Evolutionary conservation across 2,888 invertebrate genomes (phyloP).

Genomic region (Campoplex nolae): DNA sequence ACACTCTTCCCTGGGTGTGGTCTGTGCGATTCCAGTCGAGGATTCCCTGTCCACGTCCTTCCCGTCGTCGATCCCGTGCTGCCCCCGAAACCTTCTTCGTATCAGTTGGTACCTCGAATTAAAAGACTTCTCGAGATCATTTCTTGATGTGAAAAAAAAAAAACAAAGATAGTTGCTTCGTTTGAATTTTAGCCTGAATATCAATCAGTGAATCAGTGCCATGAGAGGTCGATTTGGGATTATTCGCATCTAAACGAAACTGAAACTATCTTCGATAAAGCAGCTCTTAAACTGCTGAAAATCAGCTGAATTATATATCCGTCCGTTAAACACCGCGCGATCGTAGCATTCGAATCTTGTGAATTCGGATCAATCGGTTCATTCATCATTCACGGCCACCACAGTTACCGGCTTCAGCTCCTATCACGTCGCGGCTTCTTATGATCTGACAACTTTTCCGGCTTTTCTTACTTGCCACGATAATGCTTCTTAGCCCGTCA

Average conservation of each 20-base stretch:
- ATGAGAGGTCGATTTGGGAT: not conserved
- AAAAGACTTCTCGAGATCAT: not conserved
- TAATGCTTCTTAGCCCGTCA: slow-evolving; percentile 17
- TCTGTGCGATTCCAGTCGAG: slow-evolving; percentile 64
- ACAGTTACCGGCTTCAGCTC: not conserved
- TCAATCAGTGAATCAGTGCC: not conserved
- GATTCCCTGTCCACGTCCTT: slow-evolving; percentile 55
- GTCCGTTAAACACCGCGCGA: not conserved
- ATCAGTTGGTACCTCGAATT: not conserved
- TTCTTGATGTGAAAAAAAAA: not conserved
- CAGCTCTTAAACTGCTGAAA: not conserved
- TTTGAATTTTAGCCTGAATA: not conserved
- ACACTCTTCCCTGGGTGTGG: slow-evolving; percentile 72
- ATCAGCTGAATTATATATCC: not conserved
- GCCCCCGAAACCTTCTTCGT: slow-evolving; percentile 7
- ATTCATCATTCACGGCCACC: not conserved
- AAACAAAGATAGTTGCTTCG: not conserved
- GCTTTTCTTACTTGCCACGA: not conserved
- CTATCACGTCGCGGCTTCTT: not conserved
- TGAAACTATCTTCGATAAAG: not conserved
- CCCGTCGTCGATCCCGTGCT: slow-evolving; percentile 32
- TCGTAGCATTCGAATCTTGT: not conserved
- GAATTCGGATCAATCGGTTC: not conserved
- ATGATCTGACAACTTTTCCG: not conserved
- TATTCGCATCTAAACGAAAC: not conserved